Evolutionary conservation across 30 jellyfish, hydroid and myxozoan species (phyloP).

Genomic region (Hydractinia echinata): DNA sequence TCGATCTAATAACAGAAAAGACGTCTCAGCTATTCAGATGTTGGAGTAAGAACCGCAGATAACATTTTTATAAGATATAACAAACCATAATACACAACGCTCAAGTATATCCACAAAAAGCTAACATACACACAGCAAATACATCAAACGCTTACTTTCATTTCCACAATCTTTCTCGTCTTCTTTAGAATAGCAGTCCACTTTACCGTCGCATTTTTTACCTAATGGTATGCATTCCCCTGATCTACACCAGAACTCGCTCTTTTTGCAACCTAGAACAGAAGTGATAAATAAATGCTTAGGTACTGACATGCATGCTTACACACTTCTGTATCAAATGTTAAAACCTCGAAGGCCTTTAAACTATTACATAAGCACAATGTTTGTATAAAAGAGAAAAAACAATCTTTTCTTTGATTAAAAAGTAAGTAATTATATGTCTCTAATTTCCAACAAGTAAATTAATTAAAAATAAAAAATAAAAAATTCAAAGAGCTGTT

Average conservation of each 20-base stretch:
- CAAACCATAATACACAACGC: too few species aligned
- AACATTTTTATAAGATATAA: too few species aligned
- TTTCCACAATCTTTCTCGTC: slow-evolving; percentile 37
- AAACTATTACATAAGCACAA: background rate
- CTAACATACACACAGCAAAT: background rate
- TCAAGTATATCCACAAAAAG: background rate
- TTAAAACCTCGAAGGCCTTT: background rate
- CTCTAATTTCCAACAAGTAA: too few species aligned
- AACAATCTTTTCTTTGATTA: too few species aligned
- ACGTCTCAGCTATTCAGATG: too few species aligned
- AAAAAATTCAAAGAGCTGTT: too few species aligned
- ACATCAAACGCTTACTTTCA: slow-evolving; percentile 12
- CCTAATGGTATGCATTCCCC: slow-evolving; percentile 51
- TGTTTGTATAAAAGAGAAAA: too few species aligned
- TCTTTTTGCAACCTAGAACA: too few species aligned
- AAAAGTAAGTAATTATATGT: too few species aligned
- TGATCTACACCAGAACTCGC: slow-evolving; percentile 38
- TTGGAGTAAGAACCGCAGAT: too few species aligned
- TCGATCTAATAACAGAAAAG: too few species aligned
- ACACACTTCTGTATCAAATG: background rate
- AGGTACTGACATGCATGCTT: background rate
- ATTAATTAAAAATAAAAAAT: too few species aligned
- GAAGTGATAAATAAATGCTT: background rate
- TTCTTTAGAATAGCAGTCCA: slow-evolving; percentile 46
- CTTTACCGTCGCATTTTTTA: slow-evolving; percentile 45